Conservation (phyloP, 2,888 invertebrate species). For the Tillus elongatus region DNA sequence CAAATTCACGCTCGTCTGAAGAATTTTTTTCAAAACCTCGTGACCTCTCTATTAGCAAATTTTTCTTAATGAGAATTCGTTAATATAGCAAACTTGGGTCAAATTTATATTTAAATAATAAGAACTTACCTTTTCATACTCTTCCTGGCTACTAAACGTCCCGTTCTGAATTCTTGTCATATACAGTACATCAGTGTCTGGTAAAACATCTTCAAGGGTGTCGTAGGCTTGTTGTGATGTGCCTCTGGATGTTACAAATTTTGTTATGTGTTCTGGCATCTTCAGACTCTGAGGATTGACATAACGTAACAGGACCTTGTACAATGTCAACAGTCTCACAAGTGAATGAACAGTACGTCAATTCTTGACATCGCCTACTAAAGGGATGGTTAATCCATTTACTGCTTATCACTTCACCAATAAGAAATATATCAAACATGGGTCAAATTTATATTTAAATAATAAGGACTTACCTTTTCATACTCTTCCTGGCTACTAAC, state of each 20-base stretch:
- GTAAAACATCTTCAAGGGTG: conserved; percentile 76
- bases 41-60: too few relatives aligned
- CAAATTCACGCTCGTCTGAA: too few relatives aligned
- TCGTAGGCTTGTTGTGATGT: conserved; percentile 64
- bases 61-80: too few relatives aligned
- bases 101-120: too few relatives aligned
- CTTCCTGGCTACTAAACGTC: conserved; percentile 71
- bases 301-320: conserved; percentile 87
- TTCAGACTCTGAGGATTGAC: conserved; percentile 78
- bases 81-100: too few relatives aligned
- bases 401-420: too few relatives aligned
- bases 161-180: conserved; percentile 98
- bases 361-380: conserved; percentile 97
- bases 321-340: conserved; percentile 84
- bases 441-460: too few relatives aligned
- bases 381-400: conserved; percentile 91
- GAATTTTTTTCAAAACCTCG: too few relatives aligned
- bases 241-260: conserved; percentile 70
- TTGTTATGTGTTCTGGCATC: conserved; percentile 83
- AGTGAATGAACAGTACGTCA: conserved; percentile 97
- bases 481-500: conserved; percentile 80
- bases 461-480: conserved; percentile 70
- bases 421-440: too few relatives aligned
- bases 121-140: conserved; percentile 81
- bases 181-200: conserved; percentile 93